Percentiles rank a stretch among this genome's conserved stretches.
phyloP scores from a whole-genome alignment of 2,888 invertebrate species.

The Mesorhabditis spiculigera region DNA sequence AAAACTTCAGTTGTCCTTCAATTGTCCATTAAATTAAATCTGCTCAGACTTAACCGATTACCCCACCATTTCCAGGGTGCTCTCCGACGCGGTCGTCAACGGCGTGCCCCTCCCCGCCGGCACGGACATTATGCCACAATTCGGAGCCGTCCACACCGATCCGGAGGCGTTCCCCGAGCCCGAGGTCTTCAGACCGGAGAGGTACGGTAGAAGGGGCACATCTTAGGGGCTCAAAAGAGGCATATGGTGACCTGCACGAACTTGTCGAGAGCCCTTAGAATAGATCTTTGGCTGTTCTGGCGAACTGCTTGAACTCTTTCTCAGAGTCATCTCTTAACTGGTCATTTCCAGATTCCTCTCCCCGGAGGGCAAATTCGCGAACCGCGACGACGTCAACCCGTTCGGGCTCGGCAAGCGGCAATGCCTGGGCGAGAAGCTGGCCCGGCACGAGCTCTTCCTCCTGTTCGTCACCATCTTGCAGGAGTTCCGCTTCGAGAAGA shows the following conservation, averaged over 20 bases:
- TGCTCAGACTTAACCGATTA: background rate
- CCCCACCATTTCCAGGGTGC: conserved; percentile 12
- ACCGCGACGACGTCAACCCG: conserved; percentile 25
- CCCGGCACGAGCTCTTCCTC: conserved; percentile 42
- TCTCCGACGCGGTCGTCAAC: conserved; percentile 16
- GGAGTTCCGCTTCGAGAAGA: conserved; percentile 38
- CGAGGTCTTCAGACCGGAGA: conserved; percentile 39
- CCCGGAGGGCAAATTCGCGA: conserved; percentile 18
- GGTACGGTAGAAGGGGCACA: conserved; percentile 16
- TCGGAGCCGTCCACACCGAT: conserved; percentile 37
- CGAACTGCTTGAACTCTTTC: too few species aligned
- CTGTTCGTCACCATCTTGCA: conserved; percentile 43
- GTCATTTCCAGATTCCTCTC: conserved; percentile 16
- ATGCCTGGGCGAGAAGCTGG: conserved; percentile 44
- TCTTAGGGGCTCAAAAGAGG: too few species aligned
- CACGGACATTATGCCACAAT: conserved; percentile 42
- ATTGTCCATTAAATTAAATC: too few species aligned
- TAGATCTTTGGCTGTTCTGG: too few species aligned
- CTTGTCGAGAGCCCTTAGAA: too few species aligned
- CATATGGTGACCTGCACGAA: too few species aligned
- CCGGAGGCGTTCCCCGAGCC: conserved; percentile 33
- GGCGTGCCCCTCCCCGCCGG: conserved; percentile 28
- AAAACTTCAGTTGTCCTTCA: background rate
- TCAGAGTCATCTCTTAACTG: background rate
- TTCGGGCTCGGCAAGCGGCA: conserved; percentile 34